Evolutionary conservation across 2,113 vertebrate species (phyloP).

Genomic region (Salvelinus alpinus): DNA sequence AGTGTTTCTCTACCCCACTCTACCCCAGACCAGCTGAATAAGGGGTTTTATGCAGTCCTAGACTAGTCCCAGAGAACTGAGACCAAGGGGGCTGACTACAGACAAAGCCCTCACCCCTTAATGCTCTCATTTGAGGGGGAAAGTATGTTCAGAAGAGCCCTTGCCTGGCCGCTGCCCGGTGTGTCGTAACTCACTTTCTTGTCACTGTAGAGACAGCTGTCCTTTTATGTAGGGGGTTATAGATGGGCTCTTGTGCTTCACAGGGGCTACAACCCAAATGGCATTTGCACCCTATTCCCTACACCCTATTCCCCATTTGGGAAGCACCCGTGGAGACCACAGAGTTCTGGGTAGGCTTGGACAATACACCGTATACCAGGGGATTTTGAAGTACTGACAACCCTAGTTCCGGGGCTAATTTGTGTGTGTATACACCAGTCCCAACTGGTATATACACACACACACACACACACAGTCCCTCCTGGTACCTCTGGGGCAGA

Average conservation of each 20-base stretch:
- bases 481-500: neutral
- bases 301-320: too few species aligned
- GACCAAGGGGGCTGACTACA: neutral
- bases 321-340: neutral
- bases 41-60: neutral
- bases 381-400: too few species aligned
- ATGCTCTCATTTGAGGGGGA: neutral
- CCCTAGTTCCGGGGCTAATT: neutral
- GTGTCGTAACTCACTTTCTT: slow-evolving; percentile 5
- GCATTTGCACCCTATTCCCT: too few species aligned
- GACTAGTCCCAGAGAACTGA: neutral
- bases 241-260: slow-evolving; percentile 3
- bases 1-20: slow-evolving; percentile 16
- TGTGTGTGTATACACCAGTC: too few species aligned
- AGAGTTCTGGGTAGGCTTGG: neutral
- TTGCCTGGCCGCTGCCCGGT: slow-evolving; percentile 14
- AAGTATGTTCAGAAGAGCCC: slow-evolving; percentile 33
- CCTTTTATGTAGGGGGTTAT: neutral
- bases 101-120: neutral
- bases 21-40: slow-evolving; percentile 1
- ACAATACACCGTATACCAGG: too few species aligned
- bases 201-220: neutral
- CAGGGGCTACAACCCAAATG: too few species aligned
- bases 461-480: too few species aligned
- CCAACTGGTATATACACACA: too few species aligned